Percentiles rank a stretch among this genome's conserved stretches.
Conservation (phyloP, 2,888 invertebrate species). For the Cryptocephalus primarius region DNA sequence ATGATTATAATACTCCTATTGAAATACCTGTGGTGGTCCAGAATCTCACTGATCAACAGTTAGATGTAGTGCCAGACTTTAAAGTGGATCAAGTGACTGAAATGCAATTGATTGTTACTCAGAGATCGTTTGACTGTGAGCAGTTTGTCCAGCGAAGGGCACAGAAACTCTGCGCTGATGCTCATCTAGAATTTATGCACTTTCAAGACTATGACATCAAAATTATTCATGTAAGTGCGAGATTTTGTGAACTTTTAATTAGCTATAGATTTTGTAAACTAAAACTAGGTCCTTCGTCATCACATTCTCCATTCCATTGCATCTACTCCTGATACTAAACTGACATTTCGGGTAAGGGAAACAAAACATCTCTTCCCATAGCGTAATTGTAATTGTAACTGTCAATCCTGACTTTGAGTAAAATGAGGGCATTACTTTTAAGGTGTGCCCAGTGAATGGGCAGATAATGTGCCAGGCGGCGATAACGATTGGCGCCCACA, state of each 20-base stretch:
- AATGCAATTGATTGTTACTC: slow-evolving; percentile 35
- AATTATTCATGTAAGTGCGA: slow-evolving; percentile 31
- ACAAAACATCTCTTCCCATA: too few relatives aligned
- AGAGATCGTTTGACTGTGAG: slow-evolving; percentile 37
- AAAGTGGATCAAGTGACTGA: slow-evolving; percentile 33
- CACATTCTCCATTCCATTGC: too few relatives aligned
- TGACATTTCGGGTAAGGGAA: too few relatives aligned
- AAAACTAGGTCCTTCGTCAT: too few relatives aligned
- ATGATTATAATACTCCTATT: slow-evolving; percentile 37
- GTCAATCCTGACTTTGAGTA: too few relatives aligned
- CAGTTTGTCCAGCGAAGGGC: slow-evolving; percentile 36
- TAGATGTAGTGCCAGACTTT: slow-evolving; percentile 34
- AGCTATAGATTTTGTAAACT: too few relatives aligned
- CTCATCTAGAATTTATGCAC: slow-evolving; percentile 33
- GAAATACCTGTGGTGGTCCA: slow-evolving; percentile 36
- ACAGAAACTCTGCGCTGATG: slow-evolving; percentile 34
- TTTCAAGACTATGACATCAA: slow-evolving; percentile 38
- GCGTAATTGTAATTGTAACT: neutral
- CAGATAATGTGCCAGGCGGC: slow-evolving; percentile 35
- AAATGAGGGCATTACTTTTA: slow-evolving; percentile 10
- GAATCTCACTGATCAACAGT: slow-evolving; percentile 33
- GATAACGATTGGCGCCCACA: slow-evolving; percentile 35
- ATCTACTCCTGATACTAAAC: too few relatives aligned
- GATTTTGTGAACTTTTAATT: too few relatives aligned
- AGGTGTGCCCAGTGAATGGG: slow-evolving; percentile 37